Conservation (phyloP, 1,140 invertebrate genomes). For the Drosophila parabipectinata region DNA sequence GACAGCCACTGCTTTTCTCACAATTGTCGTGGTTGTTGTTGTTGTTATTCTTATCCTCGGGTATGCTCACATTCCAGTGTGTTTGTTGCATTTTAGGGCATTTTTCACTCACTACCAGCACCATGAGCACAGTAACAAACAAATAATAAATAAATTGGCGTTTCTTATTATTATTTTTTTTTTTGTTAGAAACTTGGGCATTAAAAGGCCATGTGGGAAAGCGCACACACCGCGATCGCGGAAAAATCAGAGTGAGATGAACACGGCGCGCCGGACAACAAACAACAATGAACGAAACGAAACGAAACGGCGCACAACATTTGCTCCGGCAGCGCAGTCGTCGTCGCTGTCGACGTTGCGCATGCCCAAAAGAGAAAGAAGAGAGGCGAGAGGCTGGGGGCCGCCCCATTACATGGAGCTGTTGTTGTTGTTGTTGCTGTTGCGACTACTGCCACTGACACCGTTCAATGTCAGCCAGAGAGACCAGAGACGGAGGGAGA, state of each 20-base stretch:
- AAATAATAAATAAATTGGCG: slow-evolving; percentile 12
- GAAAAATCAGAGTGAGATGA: slow-evolving; percentile 30
- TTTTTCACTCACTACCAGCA: slow-evolving; percentile 20
- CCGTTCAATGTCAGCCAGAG: slow-evolving; percentile 64
- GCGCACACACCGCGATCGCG: slow-evolving; percentile 18
- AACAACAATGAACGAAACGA: slow-evolving; percentile 53
- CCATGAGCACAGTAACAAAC: slow-evolving; percentile 14
- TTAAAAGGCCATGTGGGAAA: slow-evolving; percentile 25
- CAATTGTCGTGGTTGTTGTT: slow-evolving; percentile 9
- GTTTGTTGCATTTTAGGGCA: slow-evolving; percentile 51
- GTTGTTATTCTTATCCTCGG: slow-evolving; percentile 40
- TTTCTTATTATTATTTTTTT: background rate
- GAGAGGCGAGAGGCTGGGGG: slow-evolving; percentile 24
- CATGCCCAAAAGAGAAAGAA: slow-evolving; percentile 30
- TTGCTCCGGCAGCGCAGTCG: slow-evolving; percentile 9
- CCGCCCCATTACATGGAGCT: slow-evolving; percentile 56
- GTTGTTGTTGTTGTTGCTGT: slow-evolving; percentile 29
- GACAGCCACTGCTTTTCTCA: slow-evolving; percentile 35
- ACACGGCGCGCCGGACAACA: slow-evolving; percentile 41
- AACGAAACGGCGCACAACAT: slow-evolving; percentile 14
- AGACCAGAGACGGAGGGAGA: slow-evolving; percentile 5
- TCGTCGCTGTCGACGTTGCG: slow-evolving; percentile 11
- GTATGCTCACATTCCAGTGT: slow-evolving; percentile 49
- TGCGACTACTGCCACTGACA: slow-evolving; percentile 61
- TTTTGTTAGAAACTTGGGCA: slow-evolving; percentile 8